These are phyloP conservation scores for Eilema caniola DNA, from an alignment of 2,888 invertebrate genomes.

Conservation along the genomic window DNA sequence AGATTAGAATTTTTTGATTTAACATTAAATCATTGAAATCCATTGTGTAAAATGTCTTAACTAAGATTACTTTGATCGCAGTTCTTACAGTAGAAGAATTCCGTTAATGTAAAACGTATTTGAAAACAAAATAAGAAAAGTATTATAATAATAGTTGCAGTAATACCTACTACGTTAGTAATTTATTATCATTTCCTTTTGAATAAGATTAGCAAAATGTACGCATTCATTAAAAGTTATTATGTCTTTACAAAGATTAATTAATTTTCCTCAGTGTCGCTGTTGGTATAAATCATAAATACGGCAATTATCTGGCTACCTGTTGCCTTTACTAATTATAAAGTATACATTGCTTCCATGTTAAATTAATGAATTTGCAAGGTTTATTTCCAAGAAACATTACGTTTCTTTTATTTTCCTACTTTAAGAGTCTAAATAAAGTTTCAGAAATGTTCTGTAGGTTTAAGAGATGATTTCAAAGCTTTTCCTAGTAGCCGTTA, in stretches of 20 bases:
- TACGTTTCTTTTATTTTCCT: neutral
- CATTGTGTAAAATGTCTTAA: neutral
- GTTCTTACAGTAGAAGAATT: neutral
- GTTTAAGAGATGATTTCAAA: neutral
- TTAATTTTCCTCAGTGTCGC: constrained; percentile 61
- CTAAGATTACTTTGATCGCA: neutral
- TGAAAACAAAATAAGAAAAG: neutral
- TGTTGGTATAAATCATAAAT: constrained; percentile 67
- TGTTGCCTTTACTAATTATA: constrained; percentile 32
- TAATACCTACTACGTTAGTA: neutral
- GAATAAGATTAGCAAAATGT: constrained; percentile 29
- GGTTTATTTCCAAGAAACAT: constrained; percentile 7
- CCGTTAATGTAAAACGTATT: neutral
- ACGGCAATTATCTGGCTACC: constrained; percentile 54
- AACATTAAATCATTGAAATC: no score
- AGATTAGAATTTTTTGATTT: no score
- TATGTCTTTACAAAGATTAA: constrained; percentile 56
- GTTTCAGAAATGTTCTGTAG: neutral
- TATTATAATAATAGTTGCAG: neutral
- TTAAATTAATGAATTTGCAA: constrained; percentile 12
- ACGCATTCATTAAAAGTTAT: constrained; percentile 49
- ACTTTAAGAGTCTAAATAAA: neutral
- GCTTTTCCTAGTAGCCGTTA: neutral
- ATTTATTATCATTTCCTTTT: neutral
- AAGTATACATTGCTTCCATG: constrained; percentile 24